Conservation (phyloP, 2,113 vertebrate species). For the Phoenicopterus ruber region DNA sequence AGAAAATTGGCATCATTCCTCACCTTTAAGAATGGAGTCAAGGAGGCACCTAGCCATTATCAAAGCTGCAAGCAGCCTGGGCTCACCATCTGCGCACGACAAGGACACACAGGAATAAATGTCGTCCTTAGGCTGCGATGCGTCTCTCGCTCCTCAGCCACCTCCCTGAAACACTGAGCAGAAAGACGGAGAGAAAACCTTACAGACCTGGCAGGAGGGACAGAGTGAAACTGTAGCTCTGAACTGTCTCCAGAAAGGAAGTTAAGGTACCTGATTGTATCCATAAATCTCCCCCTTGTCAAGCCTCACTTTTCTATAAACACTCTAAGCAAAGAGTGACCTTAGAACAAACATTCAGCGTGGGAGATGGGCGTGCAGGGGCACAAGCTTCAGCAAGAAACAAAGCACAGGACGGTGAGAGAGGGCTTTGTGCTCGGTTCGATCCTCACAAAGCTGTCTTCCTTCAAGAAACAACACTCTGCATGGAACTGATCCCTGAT, state of each 20-base stretch:
- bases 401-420: neutral
- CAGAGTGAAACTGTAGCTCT: neutral
- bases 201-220: neutral
- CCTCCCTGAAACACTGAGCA: neutral
- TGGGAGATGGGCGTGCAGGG: neutral
- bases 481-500: neutral
- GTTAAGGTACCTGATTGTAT: neutral
- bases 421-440: neutral
- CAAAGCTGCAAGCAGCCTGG: neutral
- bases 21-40: neutral
- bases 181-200: neutral
- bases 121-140: neutral
- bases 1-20: neutral
- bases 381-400: neutral
- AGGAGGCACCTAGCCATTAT: neutral
- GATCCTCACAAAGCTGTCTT: neutral
- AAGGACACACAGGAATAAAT: neutral
- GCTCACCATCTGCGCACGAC: neutral
- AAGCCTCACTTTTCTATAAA: neutral
- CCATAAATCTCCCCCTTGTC: neutral
- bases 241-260: neutral
- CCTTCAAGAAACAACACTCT: neutral
- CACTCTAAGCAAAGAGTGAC: neutral
- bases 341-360: neutral
- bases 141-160: rapidly evolving